Percentiles rank a stretch among this genome's conserved stretches.
These are phyloP conservation scores for Spilarctia lutea DNA, from an alignment of 2,888 invertebrate species.

Conservation along the genomic window DNA sequence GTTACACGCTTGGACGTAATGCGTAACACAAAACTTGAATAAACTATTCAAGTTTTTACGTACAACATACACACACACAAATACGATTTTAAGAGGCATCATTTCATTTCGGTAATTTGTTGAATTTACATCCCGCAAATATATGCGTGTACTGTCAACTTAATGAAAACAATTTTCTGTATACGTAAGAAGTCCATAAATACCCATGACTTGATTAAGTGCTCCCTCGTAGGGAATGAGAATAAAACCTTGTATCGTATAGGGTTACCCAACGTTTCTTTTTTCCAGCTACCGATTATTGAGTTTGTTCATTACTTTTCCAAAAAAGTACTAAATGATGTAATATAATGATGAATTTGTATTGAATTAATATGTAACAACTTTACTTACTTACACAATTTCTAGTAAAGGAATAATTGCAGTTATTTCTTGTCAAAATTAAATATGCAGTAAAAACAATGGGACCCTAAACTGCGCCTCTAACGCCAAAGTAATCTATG, in stretches of 20 bases:
- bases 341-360: too few species aligned
- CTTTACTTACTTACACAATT: too few species aligned
- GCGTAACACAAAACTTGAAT: not conserved
- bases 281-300: not conserved
- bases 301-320: not conserved
- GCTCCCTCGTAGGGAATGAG: constrained; percentile 46
- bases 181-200: constrained; percentile 27
- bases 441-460: too few species aligned
- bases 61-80: not conserved
- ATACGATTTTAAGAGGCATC: not conserved
- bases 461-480: not conserved
- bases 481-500: not conserved
- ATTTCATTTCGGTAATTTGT: not conserved
- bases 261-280: constrained; percentile 14
- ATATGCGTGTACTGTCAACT: constrained; percentile 9
- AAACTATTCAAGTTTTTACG: too few species aligned
- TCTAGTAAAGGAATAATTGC: too few species aligned
- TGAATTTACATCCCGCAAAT: not conserved
- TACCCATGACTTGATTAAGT: constrained; percentile 52
- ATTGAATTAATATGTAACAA: too few species aligned
- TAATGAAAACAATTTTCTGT: constrained; percentile 33
- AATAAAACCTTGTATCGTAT: constrained; percentile 26
- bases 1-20: too few species aligned
- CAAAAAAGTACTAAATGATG: not conserved
- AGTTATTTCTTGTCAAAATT: too few species aligned